These are phyloP conservation scores for Aphodius sticticus DNA, from an alignment of 2,888 invertebrate genomes.

Conservation along the genomic window DNA sequence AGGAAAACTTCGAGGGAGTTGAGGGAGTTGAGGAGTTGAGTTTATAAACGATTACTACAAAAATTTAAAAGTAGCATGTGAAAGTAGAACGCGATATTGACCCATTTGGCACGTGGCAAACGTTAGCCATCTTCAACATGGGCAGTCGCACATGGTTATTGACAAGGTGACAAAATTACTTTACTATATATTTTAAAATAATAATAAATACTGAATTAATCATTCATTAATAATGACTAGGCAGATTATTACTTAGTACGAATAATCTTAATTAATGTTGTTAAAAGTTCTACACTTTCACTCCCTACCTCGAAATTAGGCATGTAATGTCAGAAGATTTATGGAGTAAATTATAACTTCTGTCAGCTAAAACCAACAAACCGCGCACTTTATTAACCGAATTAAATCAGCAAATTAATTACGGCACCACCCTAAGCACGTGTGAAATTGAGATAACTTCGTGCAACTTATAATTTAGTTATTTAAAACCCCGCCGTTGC, in stretches of 20 bases:
- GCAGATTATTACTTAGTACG: not conserved
- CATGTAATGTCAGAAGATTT: not conserved
- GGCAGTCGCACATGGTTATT: no score
- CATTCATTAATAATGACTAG: not conserved
- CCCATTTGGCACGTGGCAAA: no score
- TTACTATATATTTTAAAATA: not conserved
- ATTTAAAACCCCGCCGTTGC: not conserved
- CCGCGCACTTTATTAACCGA: not conserved
- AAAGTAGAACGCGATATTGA: no score
- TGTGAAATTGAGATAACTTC: not conserved
- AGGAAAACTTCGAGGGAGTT: no score
- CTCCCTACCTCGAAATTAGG: not conserved
- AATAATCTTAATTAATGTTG: not conserved
- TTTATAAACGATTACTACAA: no score
- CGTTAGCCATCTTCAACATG: no score
- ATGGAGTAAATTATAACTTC: not conserved
- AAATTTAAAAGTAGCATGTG: no score
- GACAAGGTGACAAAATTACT: no score
- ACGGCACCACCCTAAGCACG: not conserved
- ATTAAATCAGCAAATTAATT: not conserved
- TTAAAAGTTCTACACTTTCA: conserved; percentile 4
- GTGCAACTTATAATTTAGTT: not conserved
- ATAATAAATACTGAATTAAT: not conserved
- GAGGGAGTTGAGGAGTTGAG: no score
- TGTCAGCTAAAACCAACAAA: not conserved